Percentiles rank a stretch among this genome's conserved stretches.
Conservation (phyloP, 2,888 invertebrate species). For the Carabus problematicus region DNA sequence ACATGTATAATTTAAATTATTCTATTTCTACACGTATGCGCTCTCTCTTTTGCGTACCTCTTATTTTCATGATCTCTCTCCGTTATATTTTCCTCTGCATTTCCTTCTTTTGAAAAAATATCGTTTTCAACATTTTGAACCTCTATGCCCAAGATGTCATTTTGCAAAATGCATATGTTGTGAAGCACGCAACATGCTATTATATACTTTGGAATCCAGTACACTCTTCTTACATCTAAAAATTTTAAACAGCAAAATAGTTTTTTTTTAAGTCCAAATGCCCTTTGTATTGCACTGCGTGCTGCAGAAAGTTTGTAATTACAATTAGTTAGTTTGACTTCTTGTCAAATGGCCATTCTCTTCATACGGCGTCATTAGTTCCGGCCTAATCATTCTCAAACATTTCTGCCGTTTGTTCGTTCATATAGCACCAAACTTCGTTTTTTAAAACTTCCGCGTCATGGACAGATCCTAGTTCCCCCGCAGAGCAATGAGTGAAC, state of each 20-base stretch:
- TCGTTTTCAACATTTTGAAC: too few species aligned
- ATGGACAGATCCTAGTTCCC: conserved; percentile 38
- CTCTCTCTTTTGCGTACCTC: too few species aligned
- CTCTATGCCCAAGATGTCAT: too few species aligned
- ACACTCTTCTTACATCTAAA: conserved; percentile 15
- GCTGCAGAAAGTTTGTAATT: conserved; percentile 15
- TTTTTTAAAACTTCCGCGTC: conserved; percentile 36
- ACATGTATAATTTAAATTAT: too few species aligned
- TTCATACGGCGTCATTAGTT: conserved; percentile 16
- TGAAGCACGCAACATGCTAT: conserved; percentile 14
- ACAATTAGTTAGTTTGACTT: not conserved
- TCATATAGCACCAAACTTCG: conserved; percentile 33
- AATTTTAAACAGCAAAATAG: conserved; percentile 7
- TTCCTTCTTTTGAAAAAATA: too few species aligned
- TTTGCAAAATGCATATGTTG: too few species aligned
- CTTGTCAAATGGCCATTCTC: conserved; percentile 5
- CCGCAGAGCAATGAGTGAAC: not conserved
- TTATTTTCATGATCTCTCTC: too few species aligned
- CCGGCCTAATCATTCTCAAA: too few species aligned
- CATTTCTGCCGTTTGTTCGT: conserved; percentile 14
- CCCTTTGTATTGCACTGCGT: conserved; percentile 18
- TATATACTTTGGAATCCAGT: conserved; percentile 18
- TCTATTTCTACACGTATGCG: too few species aligned
- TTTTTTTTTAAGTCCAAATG: conserved; percentile 16
- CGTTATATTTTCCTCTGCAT: too few species aligned